Evolutionary conservation across 2,113 vertebrate species (phyloP), one percentile per base, ranked within the genome.

Genomic region (Muscicapa adusta): DNA sequence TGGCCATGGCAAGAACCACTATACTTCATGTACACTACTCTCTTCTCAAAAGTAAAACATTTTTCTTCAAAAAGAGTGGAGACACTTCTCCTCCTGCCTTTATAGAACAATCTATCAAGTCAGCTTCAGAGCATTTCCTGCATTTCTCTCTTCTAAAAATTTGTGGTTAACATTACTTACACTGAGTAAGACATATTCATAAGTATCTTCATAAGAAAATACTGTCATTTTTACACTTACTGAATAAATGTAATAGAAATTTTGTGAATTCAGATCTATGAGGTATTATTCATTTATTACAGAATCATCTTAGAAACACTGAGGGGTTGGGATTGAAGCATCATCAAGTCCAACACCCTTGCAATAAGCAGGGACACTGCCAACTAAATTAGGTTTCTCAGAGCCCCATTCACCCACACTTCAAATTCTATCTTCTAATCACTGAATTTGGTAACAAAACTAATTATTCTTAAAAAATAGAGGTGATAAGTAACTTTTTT

Each of bases 331-430:
- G 10, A 11, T 28, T 84, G 17, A 38, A 77, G 2, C 38, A 38
- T 29, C 16, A 40, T 40, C 20, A 43, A 28, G 47, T 14, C 8
- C 9, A 85, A 26, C 0, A 0, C 3, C 2, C 2, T 12, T 43
- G 26, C 36, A 57, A 29, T 14, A 4, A 29, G 4, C 12, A 63
- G 24, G 9, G 28, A 26, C 12, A 67, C 25, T 15, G 18, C 29
- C n/a, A 58, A 13, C 20, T 18, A 54, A 18, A 77, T 25, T 23
- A 43, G 8, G 8, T 34, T 85, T 8, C 16, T 48, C n/a, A 67
- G 20, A 80, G 6, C 8, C 5, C 11, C 2, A 5, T 34, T 26
- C 28, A 68, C 31, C 5, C 16, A 48, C 7, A 23, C 9, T 23
- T 54, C 34, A 16, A 77, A 79, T 40, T 68, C 8, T 17, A n/a